These are phyloP conservation scores for Orchesella flavescens DNA, from an alignment of 2,888 invertebrate genomes.

Conservation along the genomic window DNA sequence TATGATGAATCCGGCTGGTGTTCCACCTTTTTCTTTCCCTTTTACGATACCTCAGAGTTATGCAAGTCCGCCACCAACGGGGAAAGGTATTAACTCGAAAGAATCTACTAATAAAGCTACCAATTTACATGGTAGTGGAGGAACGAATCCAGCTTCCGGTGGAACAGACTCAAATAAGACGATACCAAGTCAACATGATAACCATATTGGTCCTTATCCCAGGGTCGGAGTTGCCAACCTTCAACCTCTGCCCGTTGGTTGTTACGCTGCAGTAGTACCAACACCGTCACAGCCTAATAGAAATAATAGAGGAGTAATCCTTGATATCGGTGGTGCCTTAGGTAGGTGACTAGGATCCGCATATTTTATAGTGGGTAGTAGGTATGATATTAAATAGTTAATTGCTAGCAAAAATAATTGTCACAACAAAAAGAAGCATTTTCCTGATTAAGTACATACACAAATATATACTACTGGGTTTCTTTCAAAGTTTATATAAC, in stretches of 20 bases:
- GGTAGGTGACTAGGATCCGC: constrained; percentile 46
- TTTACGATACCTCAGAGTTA: constrained; percentile 66
- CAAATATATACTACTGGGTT: no score
- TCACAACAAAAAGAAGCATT: no score
- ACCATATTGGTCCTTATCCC: constrained; percentile 25
- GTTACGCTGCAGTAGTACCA: constrained; percentile 42
- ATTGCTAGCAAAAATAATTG: no score
- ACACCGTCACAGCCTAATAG: constrained; percentile 60
- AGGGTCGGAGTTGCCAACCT: neutral
- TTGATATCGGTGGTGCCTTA: constrained; percentile 65
- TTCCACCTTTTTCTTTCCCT: constrained; percentile 57
- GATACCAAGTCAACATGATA: constrained; percentile 48
- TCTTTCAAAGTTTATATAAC: no score
- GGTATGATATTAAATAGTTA: neutral
- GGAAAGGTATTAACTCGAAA: constrained; percentile 47
- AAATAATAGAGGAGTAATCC: constrained; percentile 66
- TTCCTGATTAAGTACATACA: no score
- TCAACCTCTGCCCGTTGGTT: constrained; percentile 46
- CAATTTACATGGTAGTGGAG: constrained; percentile 29
- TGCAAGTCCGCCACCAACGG: constrained; percentile 32
- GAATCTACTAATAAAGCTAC: constrained; percentile 38
- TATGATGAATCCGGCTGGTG: constrained; percentile 64
- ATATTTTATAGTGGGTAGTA: neutral
- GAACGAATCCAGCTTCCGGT: neutral
- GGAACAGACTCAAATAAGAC: constrained; percentile 32